Base-by-base conservation (phyloP, 1,140 invertebrate genomes). In the Melipona quadrifasciata region DNA sequence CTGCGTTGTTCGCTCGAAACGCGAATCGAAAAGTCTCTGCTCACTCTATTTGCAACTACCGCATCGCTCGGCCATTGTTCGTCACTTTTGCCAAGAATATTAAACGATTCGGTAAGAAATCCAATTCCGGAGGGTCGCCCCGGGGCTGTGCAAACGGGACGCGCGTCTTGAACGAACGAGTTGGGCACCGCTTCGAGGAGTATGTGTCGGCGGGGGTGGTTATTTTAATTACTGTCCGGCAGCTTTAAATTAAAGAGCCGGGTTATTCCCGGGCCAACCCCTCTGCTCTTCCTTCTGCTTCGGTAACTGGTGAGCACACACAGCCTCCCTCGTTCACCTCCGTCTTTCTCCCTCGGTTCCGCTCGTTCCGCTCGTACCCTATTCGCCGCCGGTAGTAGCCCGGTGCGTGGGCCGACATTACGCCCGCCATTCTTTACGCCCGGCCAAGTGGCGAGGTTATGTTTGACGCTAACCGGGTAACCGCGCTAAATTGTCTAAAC, bases 221-320 rank as follows among this genome's bases (percentile, higher is more conserved):
- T 94, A 95, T 94, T 95, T 95, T 95, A 95, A 95, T 95, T 95
- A 95, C 94, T 95, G 94, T 95, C 94, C 94, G 91, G 93, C 86
- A 89, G 90, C 91, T 93, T 93, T 93, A 92, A 94, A 94, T 94
- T 94, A 94, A 94, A 94, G 93, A 94, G 92, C 93, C 87, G 86
- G 92, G 91, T 93, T 93, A 93, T 93, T 93, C 92, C 91, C 39
- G 39, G 88, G 91, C 86, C 90, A 88, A 82, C 85, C 88, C 78
- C 86, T 87, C 89, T 89, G 77, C 70, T 87, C 83, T 87, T 86
- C 87, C 90, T 91, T 87, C 79, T 87, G 89, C 82, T 90, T 92
- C 86, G 86, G 91, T 90, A 90, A 91, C 91, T 85, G 85, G 88
- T 90, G 89, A 90, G 90, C 89, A 91, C 81, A 91, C 81, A 86